Evolutionary conservation across 2,113 vertebrate genomes (phyloP).

Genomic region (Cisticola juncidis): DNA sequence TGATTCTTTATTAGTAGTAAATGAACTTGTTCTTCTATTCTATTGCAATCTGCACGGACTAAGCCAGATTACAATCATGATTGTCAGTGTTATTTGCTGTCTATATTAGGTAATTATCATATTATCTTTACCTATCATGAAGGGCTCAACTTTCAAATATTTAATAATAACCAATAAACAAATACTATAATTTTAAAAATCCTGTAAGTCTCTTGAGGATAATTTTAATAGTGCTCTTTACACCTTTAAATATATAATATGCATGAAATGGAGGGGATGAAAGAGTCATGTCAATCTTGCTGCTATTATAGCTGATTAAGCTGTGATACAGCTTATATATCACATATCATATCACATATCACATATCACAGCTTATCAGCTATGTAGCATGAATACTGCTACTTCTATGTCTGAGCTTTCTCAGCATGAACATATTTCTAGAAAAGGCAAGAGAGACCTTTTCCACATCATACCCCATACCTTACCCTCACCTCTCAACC

Average conservation of each 20-base stretch:
- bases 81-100: neutral
- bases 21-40: neutral
- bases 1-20: neutral
- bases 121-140: neutral
- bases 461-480: neutral
- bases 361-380: no score
- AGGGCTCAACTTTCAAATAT: neutral
- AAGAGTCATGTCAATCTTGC: neutral
- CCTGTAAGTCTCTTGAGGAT: neutral
- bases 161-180: neutral
- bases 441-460: neutral
- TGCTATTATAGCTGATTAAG: neutral
- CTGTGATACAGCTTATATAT: no score
- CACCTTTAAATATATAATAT: neutral
- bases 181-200: neutral
- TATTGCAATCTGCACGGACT: neutral
- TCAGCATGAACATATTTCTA: neutral
- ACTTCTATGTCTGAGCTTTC: neutral
- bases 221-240: neutral
- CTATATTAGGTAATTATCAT: neutral
- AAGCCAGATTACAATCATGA: neutral
- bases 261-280: neutral
- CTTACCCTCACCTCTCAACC: neutral
- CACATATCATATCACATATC: no score
- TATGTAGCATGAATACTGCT: neutral